These are phyloP conservation scores for Acanthornis magna DNA, from an alignment of 2,797 vertebrate species.

Conservation along the genomic window DNA sequence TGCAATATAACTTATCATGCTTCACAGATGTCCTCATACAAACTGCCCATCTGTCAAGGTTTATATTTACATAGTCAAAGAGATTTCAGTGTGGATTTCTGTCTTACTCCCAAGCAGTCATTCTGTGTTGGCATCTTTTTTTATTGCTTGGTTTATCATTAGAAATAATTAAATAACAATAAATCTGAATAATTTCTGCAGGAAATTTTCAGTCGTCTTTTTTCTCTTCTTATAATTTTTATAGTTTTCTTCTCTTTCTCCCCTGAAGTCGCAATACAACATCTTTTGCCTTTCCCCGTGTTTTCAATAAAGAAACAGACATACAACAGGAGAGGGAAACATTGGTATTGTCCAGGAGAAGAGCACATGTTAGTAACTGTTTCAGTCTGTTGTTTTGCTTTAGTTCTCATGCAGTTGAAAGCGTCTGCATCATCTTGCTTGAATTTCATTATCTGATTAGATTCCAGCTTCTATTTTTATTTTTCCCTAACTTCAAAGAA, in stretches of 20 bases:
- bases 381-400: not conserved
- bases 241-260: not conserved
- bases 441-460: not conserved
- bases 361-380: not conserved
- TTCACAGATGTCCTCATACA: not conserved
- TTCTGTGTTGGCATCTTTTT: not conserved
- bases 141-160: not conserved
- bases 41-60: not conserved
- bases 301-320: not conserved
- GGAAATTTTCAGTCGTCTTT: not conserved
- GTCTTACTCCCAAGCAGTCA: not conserved
- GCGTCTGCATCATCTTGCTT: not conserved
- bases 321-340: not conserved
- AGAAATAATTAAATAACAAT: not conserved
- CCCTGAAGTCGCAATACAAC: not conserved
- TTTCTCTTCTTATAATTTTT: not conserved
- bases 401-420: not conserved
- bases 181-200: not conserved
- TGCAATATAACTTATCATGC: not conserved
- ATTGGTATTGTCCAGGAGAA: not conserved
- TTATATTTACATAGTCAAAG: not conserved
- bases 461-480: not conserved
- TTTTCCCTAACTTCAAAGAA: not conserved
- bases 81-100: not conserved
- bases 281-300: not conserved